phyloP scores from a whole-genome alignment of 2,888 invertebrate species.

The Macrophya annulata region DNA sequence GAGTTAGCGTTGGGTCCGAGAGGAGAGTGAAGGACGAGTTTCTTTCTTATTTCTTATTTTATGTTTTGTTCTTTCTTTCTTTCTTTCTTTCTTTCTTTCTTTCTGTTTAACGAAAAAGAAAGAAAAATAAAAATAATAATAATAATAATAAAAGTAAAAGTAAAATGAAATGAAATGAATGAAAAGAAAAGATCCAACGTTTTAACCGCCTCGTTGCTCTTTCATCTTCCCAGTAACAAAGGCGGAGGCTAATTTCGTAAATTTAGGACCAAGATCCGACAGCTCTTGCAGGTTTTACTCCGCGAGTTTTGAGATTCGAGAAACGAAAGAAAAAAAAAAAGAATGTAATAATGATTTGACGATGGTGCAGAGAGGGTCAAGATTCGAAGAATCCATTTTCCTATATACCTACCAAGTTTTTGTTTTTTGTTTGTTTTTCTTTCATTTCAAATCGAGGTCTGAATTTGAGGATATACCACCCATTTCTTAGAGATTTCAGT shows the following conservation, averaged over 20 bases:
- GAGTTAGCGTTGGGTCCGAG: constrained; percentile 19
- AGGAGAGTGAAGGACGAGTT: not conserved
- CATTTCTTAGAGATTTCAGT: not conserved
- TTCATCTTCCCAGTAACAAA: constrained; percentile 39
- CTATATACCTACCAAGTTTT: no score
- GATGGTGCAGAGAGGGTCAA: not conserved
- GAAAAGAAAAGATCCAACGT: not conserved
- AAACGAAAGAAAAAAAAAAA: not conserved
- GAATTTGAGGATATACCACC: not conserved
- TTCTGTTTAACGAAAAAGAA: not conserved
- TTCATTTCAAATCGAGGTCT: not conserved
- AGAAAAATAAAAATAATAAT: not conserved
- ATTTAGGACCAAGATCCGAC: not conserved
- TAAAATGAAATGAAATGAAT: not conserved
- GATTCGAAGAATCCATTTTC: not conserved
- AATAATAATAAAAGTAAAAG: not conserved
- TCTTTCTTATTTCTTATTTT: not conserved
- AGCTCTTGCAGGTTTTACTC: not conserved
- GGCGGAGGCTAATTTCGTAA: constrained; percentile 32
- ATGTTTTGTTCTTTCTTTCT: not conserved
- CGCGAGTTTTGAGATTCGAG: not conserved
- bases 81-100: not conserved
- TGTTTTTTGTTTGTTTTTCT: no score
- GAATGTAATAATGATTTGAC: not conserved
- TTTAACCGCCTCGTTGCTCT: constrained; percentile 40